Evolutionary conservation across 1,140 invertebrate species (phyloP), one percentile per base, ranked within the genome.

Genomic region (Zophobas morio): DNA sequence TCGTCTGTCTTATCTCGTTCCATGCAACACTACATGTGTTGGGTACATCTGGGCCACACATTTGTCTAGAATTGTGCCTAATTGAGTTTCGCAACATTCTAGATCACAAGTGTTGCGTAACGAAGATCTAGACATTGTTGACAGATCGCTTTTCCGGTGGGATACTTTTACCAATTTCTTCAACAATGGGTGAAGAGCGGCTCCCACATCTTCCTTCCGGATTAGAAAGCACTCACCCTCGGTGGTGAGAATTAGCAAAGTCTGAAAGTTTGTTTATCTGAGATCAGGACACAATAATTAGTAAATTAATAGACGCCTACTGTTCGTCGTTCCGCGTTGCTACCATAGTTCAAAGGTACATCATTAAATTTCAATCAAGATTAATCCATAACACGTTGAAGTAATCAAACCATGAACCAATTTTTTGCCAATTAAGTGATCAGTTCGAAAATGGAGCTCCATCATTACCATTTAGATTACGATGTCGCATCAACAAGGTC

Each of bases 161-260:
- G 56, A 60, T 35, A 60, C 56, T 60, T 60, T 60, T 60, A 60
- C 56, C 56, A 60, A 60, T 60, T 60, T 60, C 56, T 60, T 35
- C 34, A 56, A 35, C 5, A 6, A 46, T 8, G 6, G 3, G 3
- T 46, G 1, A 57, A 60, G 34, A 60, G 37, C 37, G 35, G 56
- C 3, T 3, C 34, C 3, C 54, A 56, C 6, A 8, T 46, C 42
- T 60, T 60, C 3, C 56, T 60, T 60, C 56, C 56, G 56, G 56
- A 60, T 60, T 60, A 60, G 56, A 60, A 60, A 60, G 56, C 35
- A 37, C 6, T 60, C 56, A 36, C 56, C 8, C 34, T 36, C 56
- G 3, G 42, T 46, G 42, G 20, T 20, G 20, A 20, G 20, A 20
- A 20, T 20, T 20, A 20, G 20, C 20, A 20, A 20, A 20, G 20